phyloP scores from a whole-genome alignment of 2,888 invertebrate genomes.

The Apamea sordens region DNA sequence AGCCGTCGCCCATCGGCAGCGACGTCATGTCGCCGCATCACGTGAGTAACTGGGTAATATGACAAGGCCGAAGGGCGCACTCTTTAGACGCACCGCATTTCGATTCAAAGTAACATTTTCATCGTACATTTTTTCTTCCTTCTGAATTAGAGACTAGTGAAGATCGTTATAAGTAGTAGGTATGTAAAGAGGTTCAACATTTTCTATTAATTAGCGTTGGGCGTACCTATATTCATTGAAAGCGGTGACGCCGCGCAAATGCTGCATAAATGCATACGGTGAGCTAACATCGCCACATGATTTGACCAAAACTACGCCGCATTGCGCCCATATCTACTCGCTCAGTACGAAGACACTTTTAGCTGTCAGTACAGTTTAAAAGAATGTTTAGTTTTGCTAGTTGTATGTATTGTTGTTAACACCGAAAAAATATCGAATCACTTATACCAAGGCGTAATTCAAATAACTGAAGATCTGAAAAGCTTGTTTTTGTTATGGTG shows the following conservation, averaged over 20 bases:
- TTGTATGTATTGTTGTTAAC: not conserved
- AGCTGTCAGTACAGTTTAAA: not conserved
- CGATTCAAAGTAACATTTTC: not conserved
- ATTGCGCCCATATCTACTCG: not conserved
- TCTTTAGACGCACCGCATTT: conserved; percentile 26
- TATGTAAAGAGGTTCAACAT: not conserved
- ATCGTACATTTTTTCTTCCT: not conserved
- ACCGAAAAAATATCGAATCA: not conserved
- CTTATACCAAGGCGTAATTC: not conserved
- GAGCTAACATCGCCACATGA: not conserved
- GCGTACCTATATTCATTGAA: not conserved
- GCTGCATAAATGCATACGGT: not conserved
- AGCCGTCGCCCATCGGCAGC: conserved; percentile 86
- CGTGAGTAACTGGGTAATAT: conserved; percentile 70
- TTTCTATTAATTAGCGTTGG: not conserved
- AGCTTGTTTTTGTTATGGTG: not conserved
- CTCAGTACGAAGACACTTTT: not conserved
- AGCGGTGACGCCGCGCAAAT: not conserved
- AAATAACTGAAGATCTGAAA: not conserved
- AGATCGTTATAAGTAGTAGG: not conserved
- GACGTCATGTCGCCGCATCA: conserved; percentile 88
- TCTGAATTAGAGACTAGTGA: not conserved
- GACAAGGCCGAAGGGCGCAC: conserved; percentile 22
- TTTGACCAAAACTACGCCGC: not conserved
- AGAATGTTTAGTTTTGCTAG: not conserved